A percentile compares a stretch with the other conserved stretches of the same genome.
Evolutionary conservation across 2,113 vertebrate species (phyloP).

Genomic region (Bufo bufo): DNA sequence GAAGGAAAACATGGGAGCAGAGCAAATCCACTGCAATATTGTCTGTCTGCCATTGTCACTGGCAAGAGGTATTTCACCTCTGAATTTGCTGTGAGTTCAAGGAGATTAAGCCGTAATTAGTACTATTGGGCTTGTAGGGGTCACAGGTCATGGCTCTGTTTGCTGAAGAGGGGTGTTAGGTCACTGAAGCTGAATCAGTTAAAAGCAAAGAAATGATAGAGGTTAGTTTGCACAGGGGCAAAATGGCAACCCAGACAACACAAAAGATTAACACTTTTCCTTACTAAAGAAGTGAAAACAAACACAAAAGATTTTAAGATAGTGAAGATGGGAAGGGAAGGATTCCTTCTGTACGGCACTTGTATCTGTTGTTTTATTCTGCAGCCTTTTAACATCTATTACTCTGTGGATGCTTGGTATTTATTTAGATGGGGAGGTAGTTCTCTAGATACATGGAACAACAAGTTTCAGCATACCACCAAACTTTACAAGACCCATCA

Average conservation of each 20-base stretch:
- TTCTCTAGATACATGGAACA: too few species aligned
- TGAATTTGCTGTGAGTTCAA: conserved; percentile 37
- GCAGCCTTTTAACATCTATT: background rate
- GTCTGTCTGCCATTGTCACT: conserved; percentile 44
- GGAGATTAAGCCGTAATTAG: conserved; percentile 57
- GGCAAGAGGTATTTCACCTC: conserved; percentile 47
- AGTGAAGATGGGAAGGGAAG: conserved; percentile 4
- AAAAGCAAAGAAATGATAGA: conserved; percentile 53
- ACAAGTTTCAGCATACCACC: too few species aligned
- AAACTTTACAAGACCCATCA: too few species aligned
- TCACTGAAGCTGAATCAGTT: conserved; percentile 47
- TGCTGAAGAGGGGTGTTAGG: conserved; percentile 39
- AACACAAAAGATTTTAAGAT: conserved; percentile 35
- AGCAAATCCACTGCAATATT: background rate
- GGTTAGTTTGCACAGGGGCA: conserved; percentile 51
- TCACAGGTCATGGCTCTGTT: conserved; percentile 50
- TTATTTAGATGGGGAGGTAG: background rate
- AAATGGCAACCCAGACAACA: conserved; percentile 55
- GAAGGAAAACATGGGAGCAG: conserved; percentile 2
- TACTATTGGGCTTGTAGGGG: conserved; percentile 54
- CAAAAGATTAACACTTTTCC: conserved; percentile 58
- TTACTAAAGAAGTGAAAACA: conserved; percentile 42
- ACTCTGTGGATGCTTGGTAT: background rate
- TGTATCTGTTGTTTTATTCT: background rate
- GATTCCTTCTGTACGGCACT: background rate